Evolutionary conservation across 92 coral and sea anemone genomes (phyloP), one percentile per base, ranked within the genome.

Genomic region (Epizoanthus stellaris): DNA sequence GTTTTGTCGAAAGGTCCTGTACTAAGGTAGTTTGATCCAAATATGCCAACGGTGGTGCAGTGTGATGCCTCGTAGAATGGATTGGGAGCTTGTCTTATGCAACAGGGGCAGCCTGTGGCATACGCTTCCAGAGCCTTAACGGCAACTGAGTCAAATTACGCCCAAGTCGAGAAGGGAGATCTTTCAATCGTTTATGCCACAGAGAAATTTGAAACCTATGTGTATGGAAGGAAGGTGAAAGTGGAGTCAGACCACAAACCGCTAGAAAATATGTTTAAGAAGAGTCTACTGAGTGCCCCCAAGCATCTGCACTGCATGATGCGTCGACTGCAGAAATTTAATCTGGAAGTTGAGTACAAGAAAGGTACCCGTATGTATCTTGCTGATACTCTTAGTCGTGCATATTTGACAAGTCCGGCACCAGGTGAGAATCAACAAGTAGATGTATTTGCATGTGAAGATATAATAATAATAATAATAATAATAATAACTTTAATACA

Each of bases 201-300:
- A 59, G 76, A 81, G 54, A 81, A 19, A 39, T 66, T 81, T 19
- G 75, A 81, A 61, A 36, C 52, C 20, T 81, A 42, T 19, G 61
- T 81, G 52, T 66, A 67, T n/a, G 85, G 85, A 8, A 2, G 85
- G 52, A 34, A 20, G 7, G 85, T 81, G 17, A 8, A 25, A 9
- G 75, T 81, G 0, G 62, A 81, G 39, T 13, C 76, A 30, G 85
- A 81, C 52, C 76, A 81, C 13, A 81, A 81, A 30, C 85, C 85
- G 20, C 53, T 81, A 19, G 61, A 81, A 47, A 38, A 23, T 7
- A 36, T 81, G 7, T 39, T 81, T 9, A 81, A 66, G 75, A 81
- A 81, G 54, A 81, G 85, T 66, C 2, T 66, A 4, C 36, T 65
- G 14, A 15, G 30, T 43, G 85, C 85, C 7, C 85, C 85, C 8